Evolutionary conservation across 2,888 invertebrate species (phyloP), one percentile per base, ranked within the genome.

Genomic region (Tetragonula carbonaria): DNA sequence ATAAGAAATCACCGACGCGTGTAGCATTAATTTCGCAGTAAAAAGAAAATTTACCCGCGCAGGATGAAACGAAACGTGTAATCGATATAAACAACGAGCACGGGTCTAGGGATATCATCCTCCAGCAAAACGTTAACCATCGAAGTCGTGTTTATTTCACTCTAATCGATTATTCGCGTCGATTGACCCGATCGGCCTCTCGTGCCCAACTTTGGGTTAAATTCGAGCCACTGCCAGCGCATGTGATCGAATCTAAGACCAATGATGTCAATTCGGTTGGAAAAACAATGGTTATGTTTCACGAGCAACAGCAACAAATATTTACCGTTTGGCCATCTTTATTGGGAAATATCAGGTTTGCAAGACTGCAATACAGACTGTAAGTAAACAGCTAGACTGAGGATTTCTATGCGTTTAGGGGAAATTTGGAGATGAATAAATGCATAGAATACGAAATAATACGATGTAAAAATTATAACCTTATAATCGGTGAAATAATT

Each of bases 111-210:
- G 45, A n/a, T n/a, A 28, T 51, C 38, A n/a, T 28, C 28, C 65
- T 33, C 50, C 33, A 50, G 11, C 16, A 28, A n/a, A 74, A 21
- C n/a, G 65, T 82, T 53, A 33, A 33, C 75, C 75, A 57, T 68
- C 67, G 57, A 38, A 59, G 50, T 70, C 45, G 50, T 66, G 65
- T 68, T 73, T 75, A 68, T 55, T 66, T 66, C 63, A 59, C 85
- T 78, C 72, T 73, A 78, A 86, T 85, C 85, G 85, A 86, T 86
- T 85, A 75, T 45, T 68, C 75, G 33, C 33, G 23, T 78, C 85
- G 81, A 86, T 80, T 75, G 45, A 4, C 28, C 38, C 16, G 77
- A 45, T 70, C 72, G 59, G 55, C 28, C 51, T 65, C 28, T 59
- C n/a, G 68, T 57, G 33, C 18, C 74, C 45, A 86, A 85, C 72